phyloP scores from a whole-genome alignment of 2,113 vertebrate species.

The Stigmatopora argus region DNA sequence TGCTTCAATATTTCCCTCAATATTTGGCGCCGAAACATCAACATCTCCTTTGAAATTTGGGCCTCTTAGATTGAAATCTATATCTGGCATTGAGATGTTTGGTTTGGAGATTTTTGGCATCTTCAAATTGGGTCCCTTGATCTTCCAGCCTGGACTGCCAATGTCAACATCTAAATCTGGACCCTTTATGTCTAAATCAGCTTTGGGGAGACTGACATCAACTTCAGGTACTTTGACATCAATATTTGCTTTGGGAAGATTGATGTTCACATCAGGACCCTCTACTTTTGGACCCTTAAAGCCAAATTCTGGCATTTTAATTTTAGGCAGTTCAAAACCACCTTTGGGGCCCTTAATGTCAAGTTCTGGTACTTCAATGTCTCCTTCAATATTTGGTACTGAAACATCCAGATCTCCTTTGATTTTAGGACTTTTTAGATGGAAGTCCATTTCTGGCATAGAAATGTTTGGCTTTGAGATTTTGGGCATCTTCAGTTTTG shows the following conservation, averaged over 20 bases:
- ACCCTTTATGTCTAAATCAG: too few relatives aligned
- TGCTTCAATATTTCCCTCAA: background rate
- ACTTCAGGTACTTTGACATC: background rate
- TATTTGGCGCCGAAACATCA: conserved; percentile 13
- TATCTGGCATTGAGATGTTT: conserved; percentile 27
- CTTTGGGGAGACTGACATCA: background rate
- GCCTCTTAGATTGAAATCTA: conserved; percentile 23
- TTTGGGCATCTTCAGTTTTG: conserved; percentile 5
- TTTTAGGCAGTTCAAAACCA: conserved; percentile 17
- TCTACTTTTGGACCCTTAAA: background rate
- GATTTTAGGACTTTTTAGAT: background rate
- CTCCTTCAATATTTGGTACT: conserved; percentile 4
- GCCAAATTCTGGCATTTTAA: conserved; percentile 5
- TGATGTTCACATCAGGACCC: background rate
- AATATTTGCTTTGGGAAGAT: background rate
- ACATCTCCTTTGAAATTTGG: conserved; percentile 9
- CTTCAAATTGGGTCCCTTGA: conserved; percentile 14
- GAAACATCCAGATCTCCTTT: conserved; percentile 23
- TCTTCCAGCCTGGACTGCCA: background rate
- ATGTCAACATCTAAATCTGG: conserved; percentile 3
- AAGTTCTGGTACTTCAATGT: background rate
- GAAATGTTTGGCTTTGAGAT: conserved; percentile 23
- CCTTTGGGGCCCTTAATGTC: conserved; percentile 12
- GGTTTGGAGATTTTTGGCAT: background rate
- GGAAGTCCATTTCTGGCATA: conserved; percentile 56